Conservation (phyloP, 2,888 invertebrate species). For the Nipponacmea schrenckii region DNA sequence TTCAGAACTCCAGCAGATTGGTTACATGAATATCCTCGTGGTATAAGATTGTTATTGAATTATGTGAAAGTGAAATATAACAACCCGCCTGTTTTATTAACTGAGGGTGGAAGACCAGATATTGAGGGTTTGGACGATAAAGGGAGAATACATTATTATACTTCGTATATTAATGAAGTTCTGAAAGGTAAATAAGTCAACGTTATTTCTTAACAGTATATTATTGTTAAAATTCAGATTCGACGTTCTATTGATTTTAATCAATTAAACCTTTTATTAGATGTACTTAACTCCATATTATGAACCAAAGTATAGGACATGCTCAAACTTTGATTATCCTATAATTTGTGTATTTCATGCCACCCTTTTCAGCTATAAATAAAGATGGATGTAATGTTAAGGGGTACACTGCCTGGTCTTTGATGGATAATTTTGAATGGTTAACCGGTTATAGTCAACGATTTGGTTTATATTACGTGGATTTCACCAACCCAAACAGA, state of each 20-base stretch:
- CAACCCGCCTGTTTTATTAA: constrained; percentile 52
- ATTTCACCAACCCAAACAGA: constrained; percentile 76
- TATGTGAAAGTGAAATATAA: constrained; percentile 53
- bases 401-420: constrained; percentile 83
- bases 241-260: too few relatives aligned
- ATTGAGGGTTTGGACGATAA: constrained; percentile 50
- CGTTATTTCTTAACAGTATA: too few relatives aligned
- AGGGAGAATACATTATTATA: constrained; percentile 56
- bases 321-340: too few relatives aligned
- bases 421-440: constrained; percentile 88
- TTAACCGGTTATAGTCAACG: constrained; percentile 76
- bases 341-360: constrained; percentile 7
- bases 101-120: constrained; percentile 60
- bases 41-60: constrained; percentile 48
- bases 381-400: constrained; percentile 60
- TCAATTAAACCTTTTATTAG: too few relatives aligned
- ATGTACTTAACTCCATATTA: too few relatives aligned
- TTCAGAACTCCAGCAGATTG: constrained; percentile 47
- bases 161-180: constrained; percentile 59
- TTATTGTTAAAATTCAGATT: too few relatives aligned
- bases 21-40: constrained; percentile 55
- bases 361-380: constrained; percentile 33
- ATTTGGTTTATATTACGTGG: constrained; percentile 79
- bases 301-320: too few relatives aligned
- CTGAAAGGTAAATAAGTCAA: constrained; percentile 54